Percentiles rank a stretch among this genome's conserved stretches.
phyloP scores from a whole-genome alignment of 2,113 vertebrate genomes.

The Clupea harengus region DNA sequence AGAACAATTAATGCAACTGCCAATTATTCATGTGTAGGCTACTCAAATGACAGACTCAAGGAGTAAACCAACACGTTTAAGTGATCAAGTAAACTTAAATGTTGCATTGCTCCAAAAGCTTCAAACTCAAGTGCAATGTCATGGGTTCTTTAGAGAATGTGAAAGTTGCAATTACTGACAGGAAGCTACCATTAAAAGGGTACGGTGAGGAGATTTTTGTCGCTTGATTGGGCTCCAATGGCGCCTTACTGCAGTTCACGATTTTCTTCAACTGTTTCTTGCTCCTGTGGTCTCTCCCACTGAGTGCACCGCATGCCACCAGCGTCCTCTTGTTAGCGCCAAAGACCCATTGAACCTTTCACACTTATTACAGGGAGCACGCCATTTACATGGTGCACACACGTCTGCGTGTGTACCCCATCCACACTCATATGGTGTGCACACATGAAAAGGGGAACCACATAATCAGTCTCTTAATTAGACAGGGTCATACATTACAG shows the following conservation, averaged over 20 bases:
- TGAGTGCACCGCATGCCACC: background rate
- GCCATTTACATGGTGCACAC: background rate
- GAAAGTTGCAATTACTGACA: slow-evolving; percentile 13
- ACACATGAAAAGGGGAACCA: slow-evolving; percentile 9
- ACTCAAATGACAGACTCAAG: background rate
- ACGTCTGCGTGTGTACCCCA: background rate
- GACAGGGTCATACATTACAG: slow-evolving; percentile 1
- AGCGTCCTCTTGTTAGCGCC: background rate
- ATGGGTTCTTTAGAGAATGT: slow-evolving; percentile 7
- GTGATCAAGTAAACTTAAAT: slow-evolving; percentile 14
- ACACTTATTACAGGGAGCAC: slow-evolving; percentile 16
- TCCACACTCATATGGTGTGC: background rate
- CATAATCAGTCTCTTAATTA: slow-evolving; percentile 9
- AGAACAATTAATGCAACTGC: background rate
- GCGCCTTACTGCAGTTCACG: background rate
- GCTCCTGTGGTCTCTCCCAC: background rate
- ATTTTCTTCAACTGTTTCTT: background rate
- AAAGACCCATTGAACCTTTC: slow-evolving; percentile 15
- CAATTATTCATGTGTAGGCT: background rate
- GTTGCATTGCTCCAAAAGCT: background rate
- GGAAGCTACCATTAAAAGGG: background rate
- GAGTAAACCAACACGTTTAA: background rate
- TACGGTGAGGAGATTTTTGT: slow-evolving; percentile 2
- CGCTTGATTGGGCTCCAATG: background rate
- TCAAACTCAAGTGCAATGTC: background rate